Base-by-base conservation (phyloP, 2,888 invertebrate species). In the Trissolcus japonicus region DNA sequence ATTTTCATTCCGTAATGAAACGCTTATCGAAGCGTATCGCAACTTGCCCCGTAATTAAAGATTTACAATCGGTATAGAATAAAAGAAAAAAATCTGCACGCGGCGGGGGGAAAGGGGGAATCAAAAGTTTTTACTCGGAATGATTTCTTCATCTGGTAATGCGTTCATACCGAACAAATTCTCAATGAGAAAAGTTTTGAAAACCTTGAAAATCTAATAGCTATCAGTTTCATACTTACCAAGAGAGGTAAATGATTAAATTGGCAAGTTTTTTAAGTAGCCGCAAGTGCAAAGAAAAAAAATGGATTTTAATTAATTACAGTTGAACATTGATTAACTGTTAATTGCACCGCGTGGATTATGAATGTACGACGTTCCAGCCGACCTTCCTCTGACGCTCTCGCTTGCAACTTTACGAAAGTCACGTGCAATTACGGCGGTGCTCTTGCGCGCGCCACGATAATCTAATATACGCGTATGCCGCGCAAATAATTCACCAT, bases 351-450 rank as follows among this genome's bases (percentile, higher is more conserved):
- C 50, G 41, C 61, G 56, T 14, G 55, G 50, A 68, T 63, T 69
- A 75, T 69, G 54, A 68, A 55, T 68, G 61, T 51, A 51, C 66
- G 65, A 46, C 55, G 40, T 41, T 68, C 60, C 29, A 35, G 21
- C 25, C 60, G 75, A 69, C 65, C 65, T 69, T 68, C 69, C 59
- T n/a, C n/a, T 55, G 68, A 67, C 73, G 43, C 56, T 74, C 62
- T 62, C 67, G 50, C 75, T 50, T n/a, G 59, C 65, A 54, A 51
- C 74, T 74, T 62, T 62, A 71, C 54, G 78, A 74, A 62, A 71
- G 69, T 60, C 71, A 66, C 61, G 59, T 73, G 75, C 65, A 65
- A 67, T 55, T 63, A 77, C 75, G 60, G 57, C 59, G 29, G 48
- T 35, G 43, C 54, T 29, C 46, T 81, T 81, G 82, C 80, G 29